Percentiles rank a stretch among this genome's conserved stretches.
These are phyloP conservation scores for Pseudoips prasinana DNA, from an alignment of 2,888 invertebrate species.

Conservation along the genomic window DNA sequence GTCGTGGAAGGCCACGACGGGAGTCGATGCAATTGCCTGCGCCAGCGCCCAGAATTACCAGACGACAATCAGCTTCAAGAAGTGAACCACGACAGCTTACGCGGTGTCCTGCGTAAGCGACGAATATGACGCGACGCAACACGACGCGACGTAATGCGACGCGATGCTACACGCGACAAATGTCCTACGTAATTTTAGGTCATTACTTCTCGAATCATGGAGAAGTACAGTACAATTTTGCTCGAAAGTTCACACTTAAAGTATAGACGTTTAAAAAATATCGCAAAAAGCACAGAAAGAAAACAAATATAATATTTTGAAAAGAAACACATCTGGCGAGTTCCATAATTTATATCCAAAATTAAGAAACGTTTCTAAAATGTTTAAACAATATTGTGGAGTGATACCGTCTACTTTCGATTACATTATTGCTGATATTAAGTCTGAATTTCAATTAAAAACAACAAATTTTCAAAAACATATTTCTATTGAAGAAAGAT, in stretches of 20 bases:
- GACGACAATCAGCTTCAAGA: too few relatives aligned
- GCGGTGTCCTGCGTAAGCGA: conserved; percentile 2
- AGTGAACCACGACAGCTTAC: too few relatives aligned
- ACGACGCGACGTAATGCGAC: not conserved
- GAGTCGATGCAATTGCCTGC: too few relatives aligned
- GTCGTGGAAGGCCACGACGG: too few relatives aligned
- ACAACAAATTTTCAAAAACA: conserved; percentile 5
- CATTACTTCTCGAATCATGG: conserved; percentile 8
- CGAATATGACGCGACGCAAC: conserved; percentile 2
- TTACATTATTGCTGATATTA: conserved; percentile 10
- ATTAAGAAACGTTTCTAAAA: conserved; percentile 12
- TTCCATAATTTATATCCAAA: conserved; percentile 4
- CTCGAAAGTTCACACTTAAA: not conserved
- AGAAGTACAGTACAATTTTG: conserved; percentile 9
- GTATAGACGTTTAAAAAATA: not conserved
- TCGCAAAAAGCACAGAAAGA: not conserved
- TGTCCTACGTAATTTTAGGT: conserved; percentile 6
- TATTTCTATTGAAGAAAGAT: conserved; percentile 11
- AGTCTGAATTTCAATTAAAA: conserved; percentile 9
- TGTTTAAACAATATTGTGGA: conserved; percentile 16
- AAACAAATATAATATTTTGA: conserved; percentile 1
- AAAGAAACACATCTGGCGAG: conserved; percentile 3
- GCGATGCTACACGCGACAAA: conserved; percentile 2
- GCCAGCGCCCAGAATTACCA: too few relatives aligned
- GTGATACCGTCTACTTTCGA: conserved; percentile 15